These are phyloP conservation scores for Danio kyathit DNA, from an alignment of 2,797 vertebrate genomes.

Conservation along the genomic window DNA sequence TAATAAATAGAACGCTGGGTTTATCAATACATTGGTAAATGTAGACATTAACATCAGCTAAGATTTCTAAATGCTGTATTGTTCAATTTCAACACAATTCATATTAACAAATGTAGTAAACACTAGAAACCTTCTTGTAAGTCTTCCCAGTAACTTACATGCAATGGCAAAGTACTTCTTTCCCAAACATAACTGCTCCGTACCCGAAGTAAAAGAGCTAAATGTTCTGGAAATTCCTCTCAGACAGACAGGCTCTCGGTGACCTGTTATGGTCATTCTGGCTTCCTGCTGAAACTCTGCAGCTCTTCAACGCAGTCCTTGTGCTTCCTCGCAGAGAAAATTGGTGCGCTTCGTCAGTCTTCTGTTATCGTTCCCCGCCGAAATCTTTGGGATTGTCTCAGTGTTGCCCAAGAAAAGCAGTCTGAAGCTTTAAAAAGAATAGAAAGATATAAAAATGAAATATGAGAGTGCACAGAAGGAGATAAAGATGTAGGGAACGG, in stretches of 20 bases:
- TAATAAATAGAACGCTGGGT: too few relatives aligned
- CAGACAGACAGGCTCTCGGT: background rate
- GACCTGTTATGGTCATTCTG: constrained; percentile 50
- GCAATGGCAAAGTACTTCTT: background rate
- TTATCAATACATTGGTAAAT: too few relatives aligned
- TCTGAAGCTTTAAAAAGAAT: background rate
- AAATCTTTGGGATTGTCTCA: background rate
- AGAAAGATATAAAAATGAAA: background rate
- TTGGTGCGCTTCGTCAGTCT: background rate
- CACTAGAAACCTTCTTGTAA: too few relatives aligned
- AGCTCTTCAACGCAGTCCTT: background rate
- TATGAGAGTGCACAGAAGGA: background rate
- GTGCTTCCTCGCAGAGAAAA: background rate
- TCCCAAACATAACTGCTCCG: background rate
- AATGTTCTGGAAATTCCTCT: constrained; percentile 30
- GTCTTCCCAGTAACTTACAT: background rate
- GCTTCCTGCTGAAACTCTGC: constrained; percentile 1
- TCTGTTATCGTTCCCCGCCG: background rate
- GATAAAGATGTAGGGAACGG: background rate
- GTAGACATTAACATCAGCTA: too few relatives aligned
- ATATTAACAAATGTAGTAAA: too few relatives aligned
- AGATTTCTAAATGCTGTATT: too few relatives aligned
- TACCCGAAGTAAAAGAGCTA: background rate
- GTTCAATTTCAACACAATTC: too few relatives aligned
- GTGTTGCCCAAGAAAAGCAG: background rate